Base-by-base conservation (phyloP, 1,140 invertebrate species). In the Lucilia cuprina region DNA sequence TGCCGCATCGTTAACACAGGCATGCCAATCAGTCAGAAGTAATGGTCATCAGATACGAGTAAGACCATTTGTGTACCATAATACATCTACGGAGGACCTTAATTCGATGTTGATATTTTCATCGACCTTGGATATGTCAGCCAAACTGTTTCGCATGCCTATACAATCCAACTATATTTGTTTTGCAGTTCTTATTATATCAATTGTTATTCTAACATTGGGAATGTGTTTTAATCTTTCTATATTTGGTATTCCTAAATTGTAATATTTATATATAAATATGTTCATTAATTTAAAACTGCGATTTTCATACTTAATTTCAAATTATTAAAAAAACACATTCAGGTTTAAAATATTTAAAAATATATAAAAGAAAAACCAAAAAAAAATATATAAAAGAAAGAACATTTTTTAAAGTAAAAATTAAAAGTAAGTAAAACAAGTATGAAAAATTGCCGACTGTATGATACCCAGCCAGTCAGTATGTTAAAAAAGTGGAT, bases 41-140 rank as follows among this genome's bases (percentile, higher is more conserved):
- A 93, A 96, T 84, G 96, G 96, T 0, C 96, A 96, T 87, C 95
- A 96, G 90, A 93, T 96, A 75, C 92, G 95, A 50, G 93, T 94
- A n/a, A 92, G 95, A 34, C 95, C 96, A 2, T 96, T 96, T 88
- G 94, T 95, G 2, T 95, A 96, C 92, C 95, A 96, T 90, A 93
- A 94, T 85, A 95, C 95, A 35, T 93, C 95, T 1, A 93, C 93
- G 70, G 93, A 94, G 86, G 95, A 96, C 92, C 92, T 97, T 74
- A 94, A 95, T 87, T 94, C 95, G 1, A 93, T 96, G 85, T 92
- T 97, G n/a, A 90, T 96, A 41, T 96, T 95, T 88, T 94, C 96
- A 3, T 94, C 95, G 7, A 94, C 94, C 7, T 92, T 97, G 83
- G 93, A 94, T 87, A 94, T 96, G 90, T 93, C 93, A 84, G 95